Base-by-base conservation (phyloP, 2,113 vertebrate species). In the Tinamus guttatus region DNA sequence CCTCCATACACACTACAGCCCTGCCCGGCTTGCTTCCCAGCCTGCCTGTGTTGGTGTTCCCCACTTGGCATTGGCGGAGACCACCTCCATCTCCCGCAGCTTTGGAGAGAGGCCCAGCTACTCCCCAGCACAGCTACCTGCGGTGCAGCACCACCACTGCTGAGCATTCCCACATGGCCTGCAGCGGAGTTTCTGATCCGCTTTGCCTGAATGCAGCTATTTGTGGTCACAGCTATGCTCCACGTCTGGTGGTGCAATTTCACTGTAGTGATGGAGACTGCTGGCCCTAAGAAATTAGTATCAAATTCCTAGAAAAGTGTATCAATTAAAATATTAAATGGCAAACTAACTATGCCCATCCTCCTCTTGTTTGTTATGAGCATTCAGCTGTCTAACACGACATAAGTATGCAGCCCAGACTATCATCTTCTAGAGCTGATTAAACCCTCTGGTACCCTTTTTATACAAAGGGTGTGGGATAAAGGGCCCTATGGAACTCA, bases 391-490 rank as follows among this genome's bases (percentile, higher is more conserved):
- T 59, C 77, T 85, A 38, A 22, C 20, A n/a, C 63, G n/a, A 95
- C 71, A 96, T 74, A 86, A 81, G 41, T 60, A 85, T 47, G 36
- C 45, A 49, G 71, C 18, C 20, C 32, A 90, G 47, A 16, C 17
- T 87, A 82, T 77, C 27, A 27, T 62, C 5, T 85, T 91, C 89
- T 71, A 58, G 56, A 87, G 81, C 14, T 1, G 1, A 63, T 91
- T 83, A 81, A 96, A 73, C 56, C 91, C 40, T 51, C 41, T 86
- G 34, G 9, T 68, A 71, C n/a, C 14, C 14, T 93, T 86, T 87
- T 87, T 89, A 52, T n/a, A 89, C 19, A 92, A 95, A 73, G 14
- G 19, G 41, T 82, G 11, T 56, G 19, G 47, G 78, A 92, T 60
- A 81, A 90, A 52, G 40, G 25, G 19, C 16, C 69, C 65, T 92